Conservation (phyloP, 35 echinoderm and acorn worm species). For the Lytechinus variegatus region DNA sequence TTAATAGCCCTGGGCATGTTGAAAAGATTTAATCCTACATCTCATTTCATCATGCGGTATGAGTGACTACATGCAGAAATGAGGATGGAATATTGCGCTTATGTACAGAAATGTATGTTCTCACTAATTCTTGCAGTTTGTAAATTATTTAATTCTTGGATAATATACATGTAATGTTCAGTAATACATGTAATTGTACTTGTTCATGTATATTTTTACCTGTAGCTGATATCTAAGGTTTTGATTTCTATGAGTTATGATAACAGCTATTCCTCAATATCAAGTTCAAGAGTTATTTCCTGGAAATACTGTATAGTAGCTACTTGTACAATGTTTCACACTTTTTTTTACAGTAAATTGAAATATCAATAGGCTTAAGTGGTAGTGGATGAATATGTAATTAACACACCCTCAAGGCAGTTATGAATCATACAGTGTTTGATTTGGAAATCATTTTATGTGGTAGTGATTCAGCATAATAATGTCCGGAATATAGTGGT, state of each 20-base stretch:
- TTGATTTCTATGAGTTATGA: not conserved
- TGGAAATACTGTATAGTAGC: no score
- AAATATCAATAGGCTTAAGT: not conserved
- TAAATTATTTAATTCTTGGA: not conserved
- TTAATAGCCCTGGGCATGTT: conserved; percentile 29
- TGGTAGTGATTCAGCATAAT: not conserved
- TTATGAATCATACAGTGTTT: not conserved
- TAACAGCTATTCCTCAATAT: not conserved
- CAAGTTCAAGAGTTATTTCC: no score
- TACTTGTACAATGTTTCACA: not conserved
- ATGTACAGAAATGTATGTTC: not conserved
- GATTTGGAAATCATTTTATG: not conserved
- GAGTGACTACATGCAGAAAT: not conserved
- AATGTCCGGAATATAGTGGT: no score
- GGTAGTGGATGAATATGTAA: not conserved
- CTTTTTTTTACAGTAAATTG: not conserved
- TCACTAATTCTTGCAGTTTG: not conserved
- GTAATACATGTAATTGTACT: not conserved
- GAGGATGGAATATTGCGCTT: not conserved
- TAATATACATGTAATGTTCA: not conserved
- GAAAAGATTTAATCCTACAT: conserved; percentile 1
- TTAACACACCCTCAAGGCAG: not conserved
- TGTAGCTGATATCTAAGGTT: no score
- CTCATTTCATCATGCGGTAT: not conserved
- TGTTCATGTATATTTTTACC: no score